Evolutionary conservation across 2,797 vertebrate species (phyloP).

Genomic region (Iguana delicatissima): DNA sequence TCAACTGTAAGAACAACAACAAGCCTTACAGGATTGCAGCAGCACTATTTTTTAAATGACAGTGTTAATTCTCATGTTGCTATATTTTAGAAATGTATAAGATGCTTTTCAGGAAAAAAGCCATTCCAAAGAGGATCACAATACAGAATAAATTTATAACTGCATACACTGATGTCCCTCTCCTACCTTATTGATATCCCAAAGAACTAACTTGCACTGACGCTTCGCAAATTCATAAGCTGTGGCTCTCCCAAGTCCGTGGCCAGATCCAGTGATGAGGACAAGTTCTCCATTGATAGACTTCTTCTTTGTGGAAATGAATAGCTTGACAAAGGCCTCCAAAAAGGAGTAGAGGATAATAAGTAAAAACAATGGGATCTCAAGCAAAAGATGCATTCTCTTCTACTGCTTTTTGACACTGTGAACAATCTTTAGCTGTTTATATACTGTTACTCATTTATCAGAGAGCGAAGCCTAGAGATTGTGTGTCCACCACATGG

Average conservation of each 20-base stretch:
- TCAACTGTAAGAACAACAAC: no score
- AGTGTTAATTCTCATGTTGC: background rate
- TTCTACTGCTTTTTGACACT: rapidly evolving
- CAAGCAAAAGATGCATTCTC: slow-evolving; percentile 57
- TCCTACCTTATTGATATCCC: slow-evolving; percentile 81
- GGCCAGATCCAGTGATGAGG: slow-evolving; percentile 78
- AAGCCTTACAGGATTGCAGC: no score
- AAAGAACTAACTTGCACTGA: slow-evolving; percentile 74
- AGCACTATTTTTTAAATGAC: no score
- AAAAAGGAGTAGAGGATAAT: slow-evolving; percentile 61
- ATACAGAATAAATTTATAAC: background rate
- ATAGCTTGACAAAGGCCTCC: slow-evolving; percentile 74
- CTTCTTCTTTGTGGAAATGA: slow-evolving; percentile 74
- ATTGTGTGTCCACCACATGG: no score
- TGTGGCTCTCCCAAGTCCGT: slow-evolving; percentile 75
- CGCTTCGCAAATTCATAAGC: slow-evolving; percentile 77
- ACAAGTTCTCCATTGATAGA: slow-evolving; percentile 75
- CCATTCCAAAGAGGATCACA: background rate
- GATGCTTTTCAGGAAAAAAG: background rate
- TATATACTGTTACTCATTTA: background rate
- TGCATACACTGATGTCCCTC: background rate
- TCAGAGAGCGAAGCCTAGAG: background rate
- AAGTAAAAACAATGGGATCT: slow-evolving; percentile 56
- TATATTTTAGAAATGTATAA: background rate
- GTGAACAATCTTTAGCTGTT: background rate